phyloP scores from a whole-genome alignment of 1,140 invertebrate species.

The Heliconius congener region DNA sequence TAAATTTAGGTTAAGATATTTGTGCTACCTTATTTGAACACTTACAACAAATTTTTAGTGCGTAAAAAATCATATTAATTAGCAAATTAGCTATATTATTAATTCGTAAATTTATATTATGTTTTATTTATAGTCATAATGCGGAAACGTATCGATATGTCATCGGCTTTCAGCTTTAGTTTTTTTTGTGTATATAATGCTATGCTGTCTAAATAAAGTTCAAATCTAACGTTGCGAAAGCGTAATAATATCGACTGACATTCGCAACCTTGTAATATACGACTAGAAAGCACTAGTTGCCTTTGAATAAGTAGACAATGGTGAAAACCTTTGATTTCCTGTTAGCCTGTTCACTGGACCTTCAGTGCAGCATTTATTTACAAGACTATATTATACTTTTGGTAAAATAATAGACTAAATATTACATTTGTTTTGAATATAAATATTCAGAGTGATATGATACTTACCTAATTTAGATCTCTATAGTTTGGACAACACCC shows the following conservation, averaged over 20 bases:
- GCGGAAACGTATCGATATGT: constrained; percentile 74
- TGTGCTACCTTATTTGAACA: constrained; percentile 66
- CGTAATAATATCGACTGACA: constrained; percentile 68
- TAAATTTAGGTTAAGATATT: constrained; percentile 80
- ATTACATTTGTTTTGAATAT: background rate
- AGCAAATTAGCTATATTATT: constrained; percentile 49
- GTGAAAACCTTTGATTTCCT: constrained; percentile 65
- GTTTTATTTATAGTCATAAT: constrained; percentile 74
- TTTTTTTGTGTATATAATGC: constrained; percentile 73
- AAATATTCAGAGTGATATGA: constrained; percentile 8
- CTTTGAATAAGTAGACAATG: constrained; percentile 63
- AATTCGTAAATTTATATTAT: constrained; percentile 59
- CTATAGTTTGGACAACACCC: constrained; percentile 43
- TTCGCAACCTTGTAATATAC: constrained; percentile 69
- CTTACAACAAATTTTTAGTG: constrained; percentile 52
- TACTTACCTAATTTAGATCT: constrained; percentile 30
- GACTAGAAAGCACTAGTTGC: constrained; percentile 73
- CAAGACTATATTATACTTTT: background rate
- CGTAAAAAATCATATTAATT: constrained; percentile 50
- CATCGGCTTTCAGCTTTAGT: constrained; percentile 64
- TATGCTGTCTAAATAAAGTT: constrained; percentile 65
- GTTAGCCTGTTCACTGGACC: constrained; percentile 34
- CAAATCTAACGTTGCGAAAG: constrained; percentile 73
- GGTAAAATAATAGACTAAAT: background rate
- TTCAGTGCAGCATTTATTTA: constrained; percentile 20